phyloP scores from a whole-genome alignment of 2,113 vertebrate species.

The Castor canadensis region DNA sequence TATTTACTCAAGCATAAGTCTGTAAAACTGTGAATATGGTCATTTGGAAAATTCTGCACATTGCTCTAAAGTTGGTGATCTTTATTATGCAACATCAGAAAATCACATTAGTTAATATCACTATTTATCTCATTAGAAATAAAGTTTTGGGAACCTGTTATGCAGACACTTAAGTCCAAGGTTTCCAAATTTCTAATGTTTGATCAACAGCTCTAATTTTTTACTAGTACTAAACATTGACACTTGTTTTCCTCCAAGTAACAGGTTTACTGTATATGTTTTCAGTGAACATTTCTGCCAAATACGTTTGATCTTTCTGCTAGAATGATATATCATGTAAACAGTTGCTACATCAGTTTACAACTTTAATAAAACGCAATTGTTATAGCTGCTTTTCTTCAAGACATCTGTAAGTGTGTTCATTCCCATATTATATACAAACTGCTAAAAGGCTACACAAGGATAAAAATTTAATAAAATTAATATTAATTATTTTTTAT shows the following conservation, averaged over 20 bases:
- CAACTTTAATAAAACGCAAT: not conserved
- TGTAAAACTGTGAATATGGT: not conserved
- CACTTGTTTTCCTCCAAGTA: not conserved
- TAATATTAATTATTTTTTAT: not conserved
- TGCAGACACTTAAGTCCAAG: not conserved
- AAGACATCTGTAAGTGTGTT: not conserved
- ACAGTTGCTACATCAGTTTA: not conserved
- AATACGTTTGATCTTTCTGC: not conserved
- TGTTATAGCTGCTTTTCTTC: not conserved
- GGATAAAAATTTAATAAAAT: conserved; percentile 4
- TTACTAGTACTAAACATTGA: not conserved
- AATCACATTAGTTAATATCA: not conserved
- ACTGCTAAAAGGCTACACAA: not conserved
- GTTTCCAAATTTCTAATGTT: conserved; percentile 2
- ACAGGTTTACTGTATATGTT: not conserved
- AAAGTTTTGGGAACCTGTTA: not conserved
- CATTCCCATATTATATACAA: not conserved
- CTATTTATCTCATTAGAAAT: not conserved
- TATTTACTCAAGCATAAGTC: not conserved
- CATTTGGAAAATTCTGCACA: not conserved
- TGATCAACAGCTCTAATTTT: not conserved
- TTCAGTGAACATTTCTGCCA: not conserved
- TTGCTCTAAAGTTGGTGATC: not conserved
- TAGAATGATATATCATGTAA: not conserved
- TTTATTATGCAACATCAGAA: not conserved